These are phyloP conservation scores for Porites lutea DNA, from an alignment of 64 coral and sea anemone species.

Conservation along the genomic window DNA sequence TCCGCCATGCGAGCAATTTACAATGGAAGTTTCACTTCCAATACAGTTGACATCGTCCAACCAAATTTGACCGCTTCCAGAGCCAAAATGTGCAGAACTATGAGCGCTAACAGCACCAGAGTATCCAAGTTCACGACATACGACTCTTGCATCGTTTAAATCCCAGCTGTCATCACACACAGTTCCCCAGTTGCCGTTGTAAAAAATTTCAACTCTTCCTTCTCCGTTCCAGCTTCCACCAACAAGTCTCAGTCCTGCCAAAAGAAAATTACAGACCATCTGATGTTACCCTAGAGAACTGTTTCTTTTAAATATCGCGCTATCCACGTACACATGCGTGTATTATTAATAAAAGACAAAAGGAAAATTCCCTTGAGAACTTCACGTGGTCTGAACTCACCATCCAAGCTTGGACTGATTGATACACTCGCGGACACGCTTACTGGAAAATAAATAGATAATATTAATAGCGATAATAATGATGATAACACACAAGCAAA, in stretches of 20 bases:
- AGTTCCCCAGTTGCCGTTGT: background rate
- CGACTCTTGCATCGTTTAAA: background rate
- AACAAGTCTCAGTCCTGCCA: background rate
- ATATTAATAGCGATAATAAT: too few species aligned
- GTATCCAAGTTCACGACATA: slow-evolving; percentile 4
- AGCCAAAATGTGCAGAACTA: background rate
- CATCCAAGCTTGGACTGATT: too few species aligned
- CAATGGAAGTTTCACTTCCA: background rate
- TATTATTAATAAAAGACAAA: too few species aligned
- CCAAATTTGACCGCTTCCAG: background rate
- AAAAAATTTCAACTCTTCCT: background rate
- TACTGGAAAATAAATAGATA: too few species aligned
- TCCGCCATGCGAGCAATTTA: background rate
- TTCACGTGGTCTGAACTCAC: too few species aligned
- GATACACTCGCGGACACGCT: too few species aligned
- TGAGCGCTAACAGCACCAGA: background rate
- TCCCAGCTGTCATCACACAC: slow-evolving; percentile 1
- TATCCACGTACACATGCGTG: too few species aligned
- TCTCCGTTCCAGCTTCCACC: background rate
- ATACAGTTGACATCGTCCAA: background rate
- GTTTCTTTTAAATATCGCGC: too few species aligned
- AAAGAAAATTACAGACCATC: too few species aligned
- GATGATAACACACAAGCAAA: too few species aligned
- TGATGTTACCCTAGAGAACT: too few species aligned
- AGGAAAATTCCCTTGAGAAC: too few species aligned